Base-by-base conservation (phyloP, 30 jellyfish, hydroid and myxozoan species). In the Turritopsis dohrnii region DNA sequence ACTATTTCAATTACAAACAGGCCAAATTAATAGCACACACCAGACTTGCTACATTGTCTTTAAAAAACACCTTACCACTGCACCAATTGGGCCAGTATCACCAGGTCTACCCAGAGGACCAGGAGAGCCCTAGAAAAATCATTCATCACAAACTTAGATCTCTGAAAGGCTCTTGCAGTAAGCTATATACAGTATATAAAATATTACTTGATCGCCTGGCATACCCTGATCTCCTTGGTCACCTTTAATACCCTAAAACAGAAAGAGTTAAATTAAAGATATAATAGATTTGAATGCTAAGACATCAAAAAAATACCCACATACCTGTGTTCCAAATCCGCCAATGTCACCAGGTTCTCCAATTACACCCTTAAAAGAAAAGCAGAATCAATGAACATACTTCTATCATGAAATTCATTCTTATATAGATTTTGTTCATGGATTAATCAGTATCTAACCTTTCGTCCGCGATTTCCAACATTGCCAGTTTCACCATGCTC, bases 11-110 rank as follows among this genome's bases (percentile, higher is more conserved):
- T 0, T 69, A n/a, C 30, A 69, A n/a, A 16, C 28, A 69, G 16
- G 73, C 9, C 9, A 69, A n/a, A 69, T 19, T 69, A 69, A 41
- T 41, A 3, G 60, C 60, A 3, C 60, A 41, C 13, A n/a, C n/a
- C n/a, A n/a, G n/a, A n/a, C n/a, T n/a, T n/a, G n/a, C 60, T 41
- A 41, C 5, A 13, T 41, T 69, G 30, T 60, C 21, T 60, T 60
- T 60, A 18, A 60, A 69, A 27, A 17, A n/a, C 77, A 69, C 30
- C 1, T n/a, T 69, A 69, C 77, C 77, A n/a, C 31, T n/a, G 77
- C 77, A 69, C 77, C 77, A 1, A n/a, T 27, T n/a, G 77, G 77
- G 19, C 77, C 77, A 69, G 77, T 69, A 69, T 69, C 77, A n/a
- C 77, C 77, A n/a, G 77, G 31, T 19, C 30, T 69, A n/a, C 77